Evolutionary conservation across 2,888 invertebrate species (phyloP).

Genomic region (Himalopsyche kuldschensis): DNA sequence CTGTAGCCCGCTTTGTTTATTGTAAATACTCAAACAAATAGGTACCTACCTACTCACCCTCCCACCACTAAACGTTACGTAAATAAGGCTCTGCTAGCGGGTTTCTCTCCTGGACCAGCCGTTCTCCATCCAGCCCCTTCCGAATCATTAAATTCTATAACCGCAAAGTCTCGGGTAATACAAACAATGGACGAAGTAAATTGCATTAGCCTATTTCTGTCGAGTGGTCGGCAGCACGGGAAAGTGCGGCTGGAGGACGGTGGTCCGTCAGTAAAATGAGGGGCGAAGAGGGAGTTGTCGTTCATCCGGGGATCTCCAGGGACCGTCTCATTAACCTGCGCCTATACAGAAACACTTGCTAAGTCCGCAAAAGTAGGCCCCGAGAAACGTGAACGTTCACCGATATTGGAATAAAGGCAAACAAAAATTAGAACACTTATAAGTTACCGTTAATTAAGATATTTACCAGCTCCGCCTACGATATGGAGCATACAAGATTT

Average conservation of each 20-base stretch:
- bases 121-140: slow-evolving; percentile 14
- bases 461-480: too few relatives aligned
- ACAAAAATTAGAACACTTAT: too few relatives aligned
- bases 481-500: too few relatives aligned
- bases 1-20: not conserved
- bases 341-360: slow-evolving; percentile 20
- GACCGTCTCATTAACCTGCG: slow-evolving; percentile 36
- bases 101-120: not conserved
- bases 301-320: not conserved
- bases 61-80: not conserved
- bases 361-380: not conserved
- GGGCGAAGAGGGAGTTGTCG: not conserved
- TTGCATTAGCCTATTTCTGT: slow-evolving; percentile 37
- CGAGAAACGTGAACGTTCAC: not conserved
- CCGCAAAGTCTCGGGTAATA: slow-evolving; percentile 38
- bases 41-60: not conserved
- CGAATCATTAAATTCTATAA: slow-evolving; percentile 40
- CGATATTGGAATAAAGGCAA: too few relatives aligned
- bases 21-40: not conserved
- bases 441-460: too few relatives aligned
- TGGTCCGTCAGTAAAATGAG: not conserved
- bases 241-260: not conserved
- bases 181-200: slow-evolving; percentile 39
- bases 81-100: not conserved
- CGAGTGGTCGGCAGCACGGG: not conserved